Base-by-base conservation (phyloP, 2,113 vertebrate genomes). In the Pygoscelis antarcticus region DNA sequence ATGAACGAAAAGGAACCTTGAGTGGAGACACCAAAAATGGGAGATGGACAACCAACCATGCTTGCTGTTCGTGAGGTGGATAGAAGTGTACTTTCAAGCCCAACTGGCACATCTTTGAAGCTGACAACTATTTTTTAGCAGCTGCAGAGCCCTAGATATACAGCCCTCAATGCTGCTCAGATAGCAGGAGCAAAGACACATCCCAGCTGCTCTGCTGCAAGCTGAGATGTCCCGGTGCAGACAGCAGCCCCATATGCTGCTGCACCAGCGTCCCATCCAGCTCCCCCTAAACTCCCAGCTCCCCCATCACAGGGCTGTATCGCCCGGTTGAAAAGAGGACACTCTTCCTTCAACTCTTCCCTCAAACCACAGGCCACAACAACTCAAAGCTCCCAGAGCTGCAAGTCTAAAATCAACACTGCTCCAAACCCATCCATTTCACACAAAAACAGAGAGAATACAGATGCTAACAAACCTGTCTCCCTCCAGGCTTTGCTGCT, bases 381-480 rank as follows among this genome's bases (percentile, higher is more conserved):
- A 57, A 49, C 34, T 91, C 71, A 66, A 89, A 60, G 36, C 34
- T 74, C 68, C 87, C 87, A 90, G 49, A 91, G 80, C 83, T 90
- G 60, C 40, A 88, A 70, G 76, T 49, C 79, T 71, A 89, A 95
- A 93, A 93, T 69, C 90, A 92, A 94, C 89, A 77, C 25, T 69
- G 55, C 86, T 92, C 54, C 87, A 91, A 95, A 93, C 30, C 38
- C 91, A 96, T 81, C 46, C 36, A 75, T 79, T 95, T 94, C 87
- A 88, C 84, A 95, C 44, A 19, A 44, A 96, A 95, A 89, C 5
- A 2, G 62, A 93, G 81, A 78, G 92, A 92, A 90, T 0, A 85
- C 69, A 96, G 78, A 93, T 71, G 78, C 91, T 95, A 93, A 96
- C 93, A 97, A 93, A 94, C 85, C 52, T 91, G 66, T 44, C 83